Base-by-base conservation (phyloP, 2,113 vertebrate species). In the Vidua chalybeata region DNA sequence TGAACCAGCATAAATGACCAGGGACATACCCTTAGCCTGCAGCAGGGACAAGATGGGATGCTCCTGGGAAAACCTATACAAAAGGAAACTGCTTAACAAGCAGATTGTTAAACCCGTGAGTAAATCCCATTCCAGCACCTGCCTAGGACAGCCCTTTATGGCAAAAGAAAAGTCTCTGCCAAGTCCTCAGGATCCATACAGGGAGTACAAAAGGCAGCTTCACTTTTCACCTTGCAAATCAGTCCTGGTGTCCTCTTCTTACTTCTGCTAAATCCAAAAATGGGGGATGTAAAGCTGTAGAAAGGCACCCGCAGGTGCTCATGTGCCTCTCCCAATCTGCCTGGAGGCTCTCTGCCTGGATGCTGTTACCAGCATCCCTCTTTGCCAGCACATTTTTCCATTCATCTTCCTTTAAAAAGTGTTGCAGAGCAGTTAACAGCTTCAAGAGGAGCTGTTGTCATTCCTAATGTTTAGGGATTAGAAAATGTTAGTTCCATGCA, bases 401-500 rank as follows among this genome's bases (percentile, higher is more conserved):
- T 95, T 93, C 15, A 19, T 84, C 56, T 92, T 82, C 73, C 67
- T 61, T 52, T 89, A 52, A 91, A 82, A 74, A 78, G 71, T 4
- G 9, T 27, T 87, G 41, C 46, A 90, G 67, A 93, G 59, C 84
- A 72, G 89, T 74, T 93, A 96, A 93, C 59, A 72, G 58, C 51
- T 93, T 55, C 22, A 7, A 48, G 77, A 97, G 92, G 96, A 96
- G 74, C 82, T 96, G 93, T 86, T 97, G 87, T 97, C 96, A 84
- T 96, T 13, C 19, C 62, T 97, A 93, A 96, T 96, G 93, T 96
- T 97, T 97, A 92, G 61, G 45, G 95, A 96, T 96, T 97, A 95
- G 69, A 93, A 97, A 96, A 95, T 79, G 75, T 87, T 96, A 91
- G 56, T 96, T 96, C 95, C 23, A 24, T 87, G 89, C 76, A 97